These are phyloP conservation scores for Sarcophaga caerulescens DNA, from an alignment of 2,888 invertebrate species.

Conservation along the genomic window DNA sequence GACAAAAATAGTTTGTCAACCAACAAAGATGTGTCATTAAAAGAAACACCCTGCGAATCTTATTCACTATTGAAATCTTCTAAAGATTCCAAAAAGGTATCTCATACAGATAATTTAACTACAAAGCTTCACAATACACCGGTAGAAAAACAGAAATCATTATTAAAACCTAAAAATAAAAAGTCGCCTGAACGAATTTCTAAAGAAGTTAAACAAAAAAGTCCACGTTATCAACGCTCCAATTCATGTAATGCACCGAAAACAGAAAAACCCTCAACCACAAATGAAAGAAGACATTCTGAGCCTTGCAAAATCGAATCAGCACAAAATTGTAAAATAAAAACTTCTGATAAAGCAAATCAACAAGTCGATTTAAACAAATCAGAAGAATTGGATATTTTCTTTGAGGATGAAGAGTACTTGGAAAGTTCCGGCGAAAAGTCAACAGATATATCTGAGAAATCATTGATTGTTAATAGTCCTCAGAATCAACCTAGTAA, in stretches of 20 bases:
- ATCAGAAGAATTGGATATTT: slow-evolving; percentile 47
- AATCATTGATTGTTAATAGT: slow-evolving; percentile 5
- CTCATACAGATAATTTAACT: not conserved
- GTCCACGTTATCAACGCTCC: slow-evolving; percentile 68
- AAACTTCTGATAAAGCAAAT: not conserved
- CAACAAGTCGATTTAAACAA: slow-evolving; percentile 22
- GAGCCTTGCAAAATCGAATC: slow-evolving; percentile 56
- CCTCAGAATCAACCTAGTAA: not conserved
- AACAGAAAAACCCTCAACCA: slow-evolving; percentile 1
- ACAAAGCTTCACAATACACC: slow-evolving; percentile 10
- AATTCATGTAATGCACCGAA: slow-evolving; percentile 65
- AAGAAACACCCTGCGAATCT: slow-evolving; percentile 29
- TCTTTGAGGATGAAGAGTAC: slow-evolving; percentile 60
- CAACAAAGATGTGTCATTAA: not conserved
- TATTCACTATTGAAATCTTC: slow-evolving; percentile 48
- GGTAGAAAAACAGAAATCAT: slow-evolving; percentile 66
- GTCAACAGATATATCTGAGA: slow-evolving; percentile 39
- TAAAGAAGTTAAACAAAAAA: slow-evolving; percentile 35
- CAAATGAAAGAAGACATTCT: slow-evolving; percentile 66
- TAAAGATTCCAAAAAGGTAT: slow-evolving; percentile 29
- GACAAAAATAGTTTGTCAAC: not conserved
- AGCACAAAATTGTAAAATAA: not conserved
- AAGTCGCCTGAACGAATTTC: not conserved
- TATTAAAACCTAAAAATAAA: slow-evolving; percentile 60
- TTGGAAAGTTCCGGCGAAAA: slow-evolving; percentile 63